Conservation (phyloP, 2,888 invertebrate genomes). For the Heliconius ismenius region DNA sequence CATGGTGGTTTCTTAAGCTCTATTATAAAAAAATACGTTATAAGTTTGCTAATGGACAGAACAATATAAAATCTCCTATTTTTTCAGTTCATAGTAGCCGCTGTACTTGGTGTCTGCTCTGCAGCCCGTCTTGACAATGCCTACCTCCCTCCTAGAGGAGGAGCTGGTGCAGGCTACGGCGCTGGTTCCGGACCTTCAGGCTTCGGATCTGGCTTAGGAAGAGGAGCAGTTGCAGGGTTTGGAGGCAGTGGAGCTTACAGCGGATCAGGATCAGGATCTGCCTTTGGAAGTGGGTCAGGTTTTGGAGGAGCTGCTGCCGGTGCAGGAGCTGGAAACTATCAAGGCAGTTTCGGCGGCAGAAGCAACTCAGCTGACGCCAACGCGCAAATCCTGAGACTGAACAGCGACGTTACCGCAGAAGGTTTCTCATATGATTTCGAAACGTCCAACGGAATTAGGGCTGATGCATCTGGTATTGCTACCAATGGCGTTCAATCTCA, state of each 20-base stretch:
- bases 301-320: constrained; percentile 44
- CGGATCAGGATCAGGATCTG: constrained; percentile 46
- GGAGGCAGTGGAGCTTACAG: constrained; percentile 51
- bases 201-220: constrained; percentile 45
- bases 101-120: constrained; percentile 71
- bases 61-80: background rate
- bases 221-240: constrained; percentile 45
- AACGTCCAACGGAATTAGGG: constrained; percentile 76
- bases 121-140: constrained; percentile 77
- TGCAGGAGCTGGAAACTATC: constrained; percentile 46
- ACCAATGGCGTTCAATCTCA: constrained; percentile 77
- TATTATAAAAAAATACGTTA: background rate
- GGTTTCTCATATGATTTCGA: constrained; percentile 76
- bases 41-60: background rate
- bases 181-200: constrained; percentile 54
- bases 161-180: constrained; percentile 69
- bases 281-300: constrained; percentile 40
- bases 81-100: constrained; percentile 71
- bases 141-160: constrained; percentile 77
- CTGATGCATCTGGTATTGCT: constrained; percentile 74
- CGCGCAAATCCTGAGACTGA: constrained; percentile 70
- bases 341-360: constrained; percentile 50
- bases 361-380: constrained; percentile 64
- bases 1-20: constrained; percentile 15
- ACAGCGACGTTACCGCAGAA: constrained; percentile 75